Conservation (phyloP, 1,140 invertebrate genomes). For the Drosophila micromelanica region DNA sequence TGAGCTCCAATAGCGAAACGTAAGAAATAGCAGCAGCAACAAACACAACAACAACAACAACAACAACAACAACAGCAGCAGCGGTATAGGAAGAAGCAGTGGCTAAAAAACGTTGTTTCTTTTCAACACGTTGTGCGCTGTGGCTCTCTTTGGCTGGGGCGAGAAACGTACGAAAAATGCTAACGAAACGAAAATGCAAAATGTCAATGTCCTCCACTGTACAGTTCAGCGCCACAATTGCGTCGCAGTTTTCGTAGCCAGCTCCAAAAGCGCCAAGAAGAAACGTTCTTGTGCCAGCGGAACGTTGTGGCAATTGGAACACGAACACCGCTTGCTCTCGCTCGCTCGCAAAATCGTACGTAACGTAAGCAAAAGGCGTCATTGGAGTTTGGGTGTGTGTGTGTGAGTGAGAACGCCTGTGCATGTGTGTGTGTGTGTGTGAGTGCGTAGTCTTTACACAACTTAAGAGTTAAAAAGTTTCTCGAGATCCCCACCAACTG, state of each 20-base stretch:
- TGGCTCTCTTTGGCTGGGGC: conserved; percentile 27
- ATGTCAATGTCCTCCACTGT: conserved; percentile 84
- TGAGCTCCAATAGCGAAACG: conserved; percentile 57
- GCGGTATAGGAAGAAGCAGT: conserved; percentile 27
- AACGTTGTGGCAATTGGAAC: conserved; percentile 59
- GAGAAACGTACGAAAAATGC: conserved; percentile 78
- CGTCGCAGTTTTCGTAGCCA: conserved; percentile 77
- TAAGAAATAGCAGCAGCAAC: conserved; percentile 15
- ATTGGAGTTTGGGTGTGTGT: conserved; percentile 22
- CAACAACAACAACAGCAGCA: conserved; percentile 7
- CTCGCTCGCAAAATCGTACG: conserved; percentile 52
- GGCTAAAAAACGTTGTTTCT: conserved; percentile 50
- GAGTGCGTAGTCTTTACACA: conserved; percentile 24
- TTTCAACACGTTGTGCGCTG: conserved; percentile 38
- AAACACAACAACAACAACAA: conserved; percentile 6
- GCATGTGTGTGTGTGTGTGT: conserved; percentile 6
- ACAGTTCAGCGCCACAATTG: conserved; percentile 80
- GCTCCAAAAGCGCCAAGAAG: conserved; percentile 55
- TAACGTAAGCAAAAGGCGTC: conserved; percentile 52
- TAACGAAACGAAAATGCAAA: conserved; percentile 84
- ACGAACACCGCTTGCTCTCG: conserved; percentile 4
- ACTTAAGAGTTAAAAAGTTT: conserved; percentile 38
- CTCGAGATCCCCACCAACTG: conserved; percentile 24
- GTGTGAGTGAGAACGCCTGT: conserved; percentile 3
- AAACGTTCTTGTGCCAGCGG: conserved; percentile 54